Percentiles rank a stretch among this genome's conserved stretches.
phyloP scores from a whole-genome alignment of 2,113 vertebrate species.

The Marmota monax region DNA sequence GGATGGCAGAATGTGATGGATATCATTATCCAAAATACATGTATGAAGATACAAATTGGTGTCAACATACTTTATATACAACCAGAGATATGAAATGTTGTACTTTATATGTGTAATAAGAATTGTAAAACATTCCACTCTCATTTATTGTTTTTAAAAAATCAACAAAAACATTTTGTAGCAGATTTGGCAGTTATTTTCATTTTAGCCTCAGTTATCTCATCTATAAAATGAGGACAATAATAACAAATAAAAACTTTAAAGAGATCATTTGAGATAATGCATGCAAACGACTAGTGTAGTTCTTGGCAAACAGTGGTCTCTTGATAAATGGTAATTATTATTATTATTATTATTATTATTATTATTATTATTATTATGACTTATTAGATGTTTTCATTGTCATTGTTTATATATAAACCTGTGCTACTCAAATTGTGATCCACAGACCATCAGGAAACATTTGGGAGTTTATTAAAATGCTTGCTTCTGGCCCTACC shows the following conservation, averaged over 20 bases:
- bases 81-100: no score
- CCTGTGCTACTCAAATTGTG: background rate
- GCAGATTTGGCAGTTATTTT: background rate
- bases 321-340: background rate
- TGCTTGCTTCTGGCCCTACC: background rate
- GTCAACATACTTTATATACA: no score
- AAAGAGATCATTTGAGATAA: background rate
- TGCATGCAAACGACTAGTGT: background rate
- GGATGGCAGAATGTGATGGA: no score
- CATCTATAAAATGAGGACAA: background rate
- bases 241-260: background rate
- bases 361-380: background rate
- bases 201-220: no score
- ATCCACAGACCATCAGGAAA: background rate
- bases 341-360: background rate
- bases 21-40: no score
- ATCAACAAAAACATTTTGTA: background rate
- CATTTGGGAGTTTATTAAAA: background rate
- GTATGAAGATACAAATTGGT: no score
- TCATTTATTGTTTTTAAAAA: no score
- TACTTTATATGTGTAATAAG: no score
- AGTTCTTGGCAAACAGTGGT: background rate
- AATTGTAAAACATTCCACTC: no score
- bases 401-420: background rate
- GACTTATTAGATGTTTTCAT: background rate